phyloP scores from a whole-genome alignment of 64 coral and sea anemone genomes.

The Dendrophyllia cribrosa region DNA sequence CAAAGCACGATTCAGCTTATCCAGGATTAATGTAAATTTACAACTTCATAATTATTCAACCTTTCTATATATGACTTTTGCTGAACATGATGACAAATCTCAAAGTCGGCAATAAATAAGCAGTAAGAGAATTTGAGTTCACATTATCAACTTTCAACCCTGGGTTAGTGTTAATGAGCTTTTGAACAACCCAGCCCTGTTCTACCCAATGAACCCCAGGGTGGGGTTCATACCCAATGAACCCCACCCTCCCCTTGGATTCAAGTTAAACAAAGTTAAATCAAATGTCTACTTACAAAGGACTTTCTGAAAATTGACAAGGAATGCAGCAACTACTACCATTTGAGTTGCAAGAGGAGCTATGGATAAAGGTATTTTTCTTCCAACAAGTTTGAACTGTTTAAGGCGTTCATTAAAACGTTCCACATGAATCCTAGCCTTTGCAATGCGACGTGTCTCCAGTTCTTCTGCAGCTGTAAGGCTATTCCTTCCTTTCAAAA shows the following conservation, averaged over 20 bases:
- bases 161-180: too few species aligned
- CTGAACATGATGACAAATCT: too few species aligned
- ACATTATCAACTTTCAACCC: too few species aligned
- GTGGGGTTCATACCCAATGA: neutral
- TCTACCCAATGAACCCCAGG: neutral
- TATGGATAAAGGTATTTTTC: conserved; percentile 44
- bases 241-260: neutral
- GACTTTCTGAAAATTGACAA: conserved; percentile 52
- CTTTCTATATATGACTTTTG: too few species aligned
- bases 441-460: conserved; percentile 47
- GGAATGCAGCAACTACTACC: conserved; percentile 47
- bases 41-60: too few species aligned
- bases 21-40: too few species aligned
- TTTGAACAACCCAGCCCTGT: too few species aligned
- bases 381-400: conserved; percentile 35
- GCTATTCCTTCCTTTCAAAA: conserved; percentile 15
- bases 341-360: conserved; percentile 42
- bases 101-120: too few species aligned
- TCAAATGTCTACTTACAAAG: conserved; percentile 35
- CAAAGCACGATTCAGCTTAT: too few species aligned
- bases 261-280: neutral
- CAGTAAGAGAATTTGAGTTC: too few species aligned
- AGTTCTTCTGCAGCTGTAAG: conserved; percentile 52
- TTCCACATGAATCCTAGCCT: conserved; percentile 69
- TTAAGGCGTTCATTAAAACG: conserved; percentile 59